Conservation (phyloP, 2,797 vertebrate species). For the Setipinna tenuifilis region DNA sequence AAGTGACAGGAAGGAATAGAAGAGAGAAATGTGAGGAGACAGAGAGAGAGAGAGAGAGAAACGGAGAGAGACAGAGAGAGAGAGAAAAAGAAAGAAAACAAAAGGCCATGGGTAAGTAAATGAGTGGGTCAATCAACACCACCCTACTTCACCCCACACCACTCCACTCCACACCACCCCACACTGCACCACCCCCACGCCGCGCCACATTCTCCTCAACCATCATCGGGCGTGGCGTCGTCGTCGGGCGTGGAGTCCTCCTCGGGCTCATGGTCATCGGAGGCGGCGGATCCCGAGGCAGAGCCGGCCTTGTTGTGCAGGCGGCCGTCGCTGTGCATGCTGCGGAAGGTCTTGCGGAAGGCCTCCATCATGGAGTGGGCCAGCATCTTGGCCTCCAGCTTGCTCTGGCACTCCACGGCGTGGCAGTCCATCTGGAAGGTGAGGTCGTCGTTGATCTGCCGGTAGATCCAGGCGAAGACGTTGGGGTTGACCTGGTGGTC, state of each 20-base stretch:
- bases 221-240: constrained; percentile 90
- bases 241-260: constrained; percentile 90
- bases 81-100: not conserved
- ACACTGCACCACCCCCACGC: constrained; percentile 52
- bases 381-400: constrained; percentile 97
- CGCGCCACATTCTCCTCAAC: constrained; percentile 75
- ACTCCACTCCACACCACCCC: constrained; percentile 10
- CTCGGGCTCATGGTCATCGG: constrained; percentile 87
- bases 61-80: not conserved
- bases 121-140: not conserved
- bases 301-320: constrained; percentile 96
- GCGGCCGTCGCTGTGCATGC: constrained; percentile 96
- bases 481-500: constrained; percentile 94
- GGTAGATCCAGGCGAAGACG: constrained; percentile 97
- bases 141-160: not conserved
- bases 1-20: constrained; percentile 33
- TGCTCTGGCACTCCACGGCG: constrained; percentile 95
- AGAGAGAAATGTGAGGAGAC: not conserved
- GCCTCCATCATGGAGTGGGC: constrained; percentile 99
- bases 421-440: constrained; percentile 99
- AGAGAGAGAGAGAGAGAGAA: not conserved
- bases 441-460: constrained; percentile 98
- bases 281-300: constrained; percentile 50
- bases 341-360: constrained; percentile 98
- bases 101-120: not conserved